A percentile compares a stretch with the other conserved stretches of the same genome.
These are phyloP conservation scores for Cydia strobilella DNA, from an alignment of 1,140 invertebrate genomes.

Conservation along the genomic window DNA sequence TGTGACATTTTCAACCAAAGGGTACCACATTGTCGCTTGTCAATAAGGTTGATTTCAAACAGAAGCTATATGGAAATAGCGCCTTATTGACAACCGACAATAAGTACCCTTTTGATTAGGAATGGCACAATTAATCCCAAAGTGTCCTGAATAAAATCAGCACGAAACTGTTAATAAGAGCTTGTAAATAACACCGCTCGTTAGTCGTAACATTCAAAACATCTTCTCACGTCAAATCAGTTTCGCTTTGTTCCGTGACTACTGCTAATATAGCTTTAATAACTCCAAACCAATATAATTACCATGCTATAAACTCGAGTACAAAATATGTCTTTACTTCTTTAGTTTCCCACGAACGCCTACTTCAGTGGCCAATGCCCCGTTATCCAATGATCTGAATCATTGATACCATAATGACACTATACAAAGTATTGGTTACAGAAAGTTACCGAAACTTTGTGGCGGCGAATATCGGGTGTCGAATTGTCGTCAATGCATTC, in stretches of 20 bases:
- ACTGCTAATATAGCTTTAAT: constrained; percentile 41
- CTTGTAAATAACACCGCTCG: constrained; percentile 22
- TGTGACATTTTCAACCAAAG: too few relatives aligned
- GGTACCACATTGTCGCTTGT: too few relatives aligned
- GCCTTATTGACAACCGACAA: too few relatives aligned
- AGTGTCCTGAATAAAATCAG: not conserved
- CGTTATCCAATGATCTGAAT: constrained; percentile 61
- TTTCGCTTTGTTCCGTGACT: constrained; percentile 44
- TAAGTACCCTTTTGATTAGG: too few relatives aligned
- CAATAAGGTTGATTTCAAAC: too few relatives aligned
- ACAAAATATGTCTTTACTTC: constrained; percentile 53
- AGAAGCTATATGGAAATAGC: too few relatives aligned
- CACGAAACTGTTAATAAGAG: constrained; percentile 1
- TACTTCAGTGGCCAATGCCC: constrained; percentile 62
- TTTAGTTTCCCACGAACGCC: constrained; percentile 63
- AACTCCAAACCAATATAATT: constrained; percentile 41
- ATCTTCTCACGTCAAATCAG: constrained; percentile 32
- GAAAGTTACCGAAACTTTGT: constrained; percentile 44
- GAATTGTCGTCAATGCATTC: constrained; percentile 41
- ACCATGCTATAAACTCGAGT: constrained; percentile 54
- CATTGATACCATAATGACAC: constrained; percentile 36
- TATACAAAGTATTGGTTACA: constrained; percentile 45
- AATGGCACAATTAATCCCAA: constrained; percentile 17
- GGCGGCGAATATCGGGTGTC: constrained; percentile 51
- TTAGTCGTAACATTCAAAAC: constrained; percentile 15